phyloP scores from a whole-genome alignment of 2,797 vertebrate genomes.

The Miichthys miiuy region DNA sequence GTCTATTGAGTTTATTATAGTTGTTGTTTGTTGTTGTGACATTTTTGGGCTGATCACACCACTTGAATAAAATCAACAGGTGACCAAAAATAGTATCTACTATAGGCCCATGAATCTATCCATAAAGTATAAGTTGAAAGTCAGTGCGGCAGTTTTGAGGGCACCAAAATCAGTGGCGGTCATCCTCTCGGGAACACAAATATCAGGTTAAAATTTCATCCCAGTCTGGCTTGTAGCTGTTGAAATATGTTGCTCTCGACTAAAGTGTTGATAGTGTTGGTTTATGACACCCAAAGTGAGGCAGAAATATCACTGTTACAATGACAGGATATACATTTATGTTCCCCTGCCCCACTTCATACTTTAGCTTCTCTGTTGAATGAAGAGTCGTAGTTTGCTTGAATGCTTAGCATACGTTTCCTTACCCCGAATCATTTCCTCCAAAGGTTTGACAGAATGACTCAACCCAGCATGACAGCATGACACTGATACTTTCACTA shows the following conservation, averaged over 20 bases:
- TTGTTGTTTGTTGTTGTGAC: not conserved
- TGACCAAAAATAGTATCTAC: not conserved
- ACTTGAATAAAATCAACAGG: not conserved
- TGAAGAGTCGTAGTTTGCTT: not conserved
- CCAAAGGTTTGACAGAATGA: conserved; percentile 11
- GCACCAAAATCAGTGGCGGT: not conserved
- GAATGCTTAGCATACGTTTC: not conserved
- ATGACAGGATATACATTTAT: not conserved
- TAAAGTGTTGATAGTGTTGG: not conserved
- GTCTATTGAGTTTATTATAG: not conserved
- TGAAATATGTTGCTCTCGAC: not conserved
- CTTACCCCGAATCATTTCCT: not conserved
- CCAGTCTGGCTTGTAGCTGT: too few species aligned
- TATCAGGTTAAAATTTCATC: not conserved
- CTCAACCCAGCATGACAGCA: conserved; percentile 11
- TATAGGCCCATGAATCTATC: not conserved
- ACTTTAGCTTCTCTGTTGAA: not conserved
- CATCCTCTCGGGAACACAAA: not conserved
- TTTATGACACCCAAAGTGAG: not conserved
- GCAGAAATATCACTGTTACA: not conserved
- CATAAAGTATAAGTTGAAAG: not conserved
- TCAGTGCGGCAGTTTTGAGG: too few species aligned
- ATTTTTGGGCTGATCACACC: not conserved
- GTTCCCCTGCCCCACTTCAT: not conserved
- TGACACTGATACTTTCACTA: not conserved